phyloP scores from a whole-genome alignment of 1,140 invertebrate genomes.

The Oreohelix idahoensis region DNA sequence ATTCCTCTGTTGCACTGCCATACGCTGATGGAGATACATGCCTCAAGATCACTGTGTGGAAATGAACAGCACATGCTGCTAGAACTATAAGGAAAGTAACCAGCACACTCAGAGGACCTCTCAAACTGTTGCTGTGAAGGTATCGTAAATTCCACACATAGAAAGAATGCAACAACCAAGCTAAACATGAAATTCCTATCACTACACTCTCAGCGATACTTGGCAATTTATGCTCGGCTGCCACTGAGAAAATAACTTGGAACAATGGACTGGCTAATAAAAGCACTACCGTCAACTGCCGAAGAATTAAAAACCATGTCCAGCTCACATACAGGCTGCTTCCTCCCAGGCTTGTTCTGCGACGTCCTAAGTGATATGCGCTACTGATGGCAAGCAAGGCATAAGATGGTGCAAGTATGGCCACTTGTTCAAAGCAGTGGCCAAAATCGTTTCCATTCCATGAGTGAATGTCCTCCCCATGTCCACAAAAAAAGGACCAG shows the following conservation, averaged over 20 bases:
- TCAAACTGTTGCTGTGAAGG: constrained; percentile 76
- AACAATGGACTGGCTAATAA: constrained; percentile 78
- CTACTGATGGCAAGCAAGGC: constrained; percentile 81
- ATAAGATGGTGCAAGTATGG: constrained; percentile 77
- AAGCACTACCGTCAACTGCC: constrained; percentile 59
- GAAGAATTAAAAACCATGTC: constrained; percentile 55
- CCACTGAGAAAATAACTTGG: constrained; percentile 79
- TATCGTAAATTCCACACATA: constrained; percentile 81
- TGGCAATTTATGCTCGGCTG: constrained; percentile 73
- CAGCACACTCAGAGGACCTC: constrained; percentile 81
- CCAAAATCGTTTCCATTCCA: constrained; percentile 78
- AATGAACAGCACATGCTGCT: constrained; percentile 75
- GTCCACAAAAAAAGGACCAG: constrained; percentile 68
- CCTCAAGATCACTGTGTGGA: constrained; percentile 62
- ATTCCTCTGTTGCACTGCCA: constrained; percentile 75
- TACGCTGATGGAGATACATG: constrained; percentile 61
- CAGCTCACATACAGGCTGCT: constrained; percentile 76
- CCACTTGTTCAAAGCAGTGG: constrained; percentile 86
- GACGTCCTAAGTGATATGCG: constrained; percentile 81
- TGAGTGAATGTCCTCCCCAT: constrained; percentile 59
- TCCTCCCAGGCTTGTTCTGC: constrained; percentile 76
- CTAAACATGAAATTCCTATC: constrained; percentile 79
- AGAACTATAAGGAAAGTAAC: constrained; percentile 79
- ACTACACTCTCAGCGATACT: constrained; percentile 81
- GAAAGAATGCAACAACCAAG: constrained; percentile 85